These are phyloP conservation scores for Callipepla californica DNA, from an alignment of 2,113 vertebrate genomes.

Conservation along the genomic window DNA sequence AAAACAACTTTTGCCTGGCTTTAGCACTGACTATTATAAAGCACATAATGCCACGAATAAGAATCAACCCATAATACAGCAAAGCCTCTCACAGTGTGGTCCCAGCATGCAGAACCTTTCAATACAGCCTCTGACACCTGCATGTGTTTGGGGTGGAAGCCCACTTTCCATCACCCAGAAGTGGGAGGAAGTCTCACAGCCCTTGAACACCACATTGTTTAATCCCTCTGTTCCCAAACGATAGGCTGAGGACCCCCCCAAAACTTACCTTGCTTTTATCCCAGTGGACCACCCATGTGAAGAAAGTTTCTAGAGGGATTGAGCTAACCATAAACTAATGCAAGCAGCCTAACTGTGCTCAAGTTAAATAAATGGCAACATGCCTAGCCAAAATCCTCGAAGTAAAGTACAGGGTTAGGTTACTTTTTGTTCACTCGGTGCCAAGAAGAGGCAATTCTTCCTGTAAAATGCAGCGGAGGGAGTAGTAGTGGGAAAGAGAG, in stretches of 20 bases:
- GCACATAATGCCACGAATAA: neutral
- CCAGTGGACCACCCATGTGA: slow-evolving; percentile 38
- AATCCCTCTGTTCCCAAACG: neutral
- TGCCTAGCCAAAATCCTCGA: slow-evolving; percentile 21
- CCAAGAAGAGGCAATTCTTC: slow-evolving; percentile 13
- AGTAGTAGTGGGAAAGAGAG: neutral
- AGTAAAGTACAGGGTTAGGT: slow-evolving; percentile 26
- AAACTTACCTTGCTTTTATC: neutral
- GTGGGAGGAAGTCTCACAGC: neutral
- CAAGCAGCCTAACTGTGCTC: neutral
- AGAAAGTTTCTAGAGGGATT: neutral
- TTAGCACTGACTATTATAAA: neutral
- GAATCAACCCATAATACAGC: neutral
- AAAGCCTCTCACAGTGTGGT: neutral
- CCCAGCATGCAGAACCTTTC: neutral
- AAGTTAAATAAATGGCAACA: neutral
- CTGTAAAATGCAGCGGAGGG: neutral
- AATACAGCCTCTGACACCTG: neutral
- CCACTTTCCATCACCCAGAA: neutral
- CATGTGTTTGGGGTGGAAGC: fast-evolving
- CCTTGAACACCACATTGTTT: neutral
- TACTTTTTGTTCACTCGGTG: neutral
- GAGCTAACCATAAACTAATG: neutral
- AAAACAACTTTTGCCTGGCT: neutral
- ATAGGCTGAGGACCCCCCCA: neutral